Conservation (phyloP, 2,113 vertebrate genomes). For the Leucosticte australis region DNA sequence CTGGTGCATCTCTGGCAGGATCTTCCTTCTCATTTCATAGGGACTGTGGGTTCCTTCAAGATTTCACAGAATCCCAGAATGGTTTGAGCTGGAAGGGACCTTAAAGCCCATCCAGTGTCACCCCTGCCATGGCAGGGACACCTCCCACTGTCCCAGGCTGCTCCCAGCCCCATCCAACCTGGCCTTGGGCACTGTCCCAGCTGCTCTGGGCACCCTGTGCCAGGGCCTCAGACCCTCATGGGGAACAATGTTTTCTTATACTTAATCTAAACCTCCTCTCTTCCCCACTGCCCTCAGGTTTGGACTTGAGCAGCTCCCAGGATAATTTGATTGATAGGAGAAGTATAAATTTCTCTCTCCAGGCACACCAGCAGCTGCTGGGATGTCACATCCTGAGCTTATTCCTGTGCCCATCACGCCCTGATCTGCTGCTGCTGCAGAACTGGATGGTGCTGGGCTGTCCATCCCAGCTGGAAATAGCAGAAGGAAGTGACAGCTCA, state of each 20-base stretch:
- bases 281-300: background rate
- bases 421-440: background rate
- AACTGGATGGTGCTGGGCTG: background rate
- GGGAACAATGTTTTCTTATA: background rate
- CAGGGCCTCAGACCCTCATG: background rate
- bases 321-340: background rate
- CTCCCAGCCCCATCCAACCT: background rate
- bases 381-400: background rate
- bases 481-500: background rate
- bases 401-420: background rate
- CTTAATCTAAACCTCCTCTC: background rate
- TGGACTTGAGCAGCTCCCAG: background rate
- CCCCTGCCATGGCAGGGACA: background rate
- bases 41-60: background rate
- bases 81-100: background rate
- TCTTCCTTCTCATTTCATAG: background rate
- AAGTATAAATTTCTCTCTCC: background rate
- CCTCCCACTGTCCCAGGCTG: background rate
- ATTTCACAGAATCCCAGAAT: background rate
- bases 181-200: background rate
- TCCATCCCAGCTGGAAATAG: background rate
- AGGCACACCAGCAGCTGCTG: background rate
- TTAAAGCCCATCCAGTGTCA: accelerated
- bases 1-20: background rate
- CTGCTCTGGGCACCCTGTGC: background rate